Evolutionary conservation across 2,888 invertebrate genomes (phyloP), one percentile per base, ranked within the genome.

Genomic region (Mythimna ferrago): DNA sequence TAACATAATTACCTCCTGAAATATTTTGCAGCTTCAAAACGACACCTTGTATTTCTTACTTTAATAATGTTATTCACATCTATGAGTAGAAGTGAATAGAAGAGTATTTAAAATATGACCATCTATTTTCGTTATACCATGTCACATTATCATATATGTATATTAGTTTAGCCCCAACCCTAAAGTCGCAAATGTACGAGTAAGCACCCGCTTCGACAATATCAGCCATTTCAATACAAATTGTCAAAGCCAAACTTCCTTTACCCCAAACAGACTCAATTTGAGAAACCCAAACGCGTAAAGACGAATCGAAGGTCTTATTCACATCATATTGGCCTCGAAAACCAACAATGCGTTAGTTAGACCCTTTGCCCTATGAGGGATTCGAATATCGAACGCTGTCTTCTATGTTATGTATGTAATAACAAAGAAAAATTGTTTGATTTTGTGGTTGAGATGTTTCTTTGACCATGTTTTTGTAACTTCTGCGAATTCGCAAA

Each of bases 271-370:
- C 81, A 78, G 63, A 70, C 62, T 57, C 38, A 79, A 81, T 85
- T 89, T 86, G 84, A 86, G 86, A 82, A 88, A 86, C 85, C 83
- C 70, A 71, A 71, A 68, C 85, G 83, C 84, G 87, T 78, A 76
- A 75, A 77, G 76, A 77, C 38, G 73, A 85, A 84, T 86, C 71
- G 80, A 82, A 66, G 62, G 88, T 85, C 78, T 82, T 89, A 90
- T 90, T 90, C 89, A 82, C 82, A 80, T 87, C 87, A 86, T 87
- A 89, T 84, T 84, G 83, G 78, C 71, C 58, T 72, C 82, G 70
- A 68, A 73, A 83, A 78, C 83, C 80, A 88, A 89, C 89, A 90
- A 90, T 89, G 86, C 84, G 85, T 87, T 89, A 88, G 89, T 89
- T 88, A 89, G 88, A 87, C 86, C 89, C 87, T 83, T 72, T 76